Conservation (phyloP, 1,140 invertebrate species). For the Fopius arisanus region DNA sequence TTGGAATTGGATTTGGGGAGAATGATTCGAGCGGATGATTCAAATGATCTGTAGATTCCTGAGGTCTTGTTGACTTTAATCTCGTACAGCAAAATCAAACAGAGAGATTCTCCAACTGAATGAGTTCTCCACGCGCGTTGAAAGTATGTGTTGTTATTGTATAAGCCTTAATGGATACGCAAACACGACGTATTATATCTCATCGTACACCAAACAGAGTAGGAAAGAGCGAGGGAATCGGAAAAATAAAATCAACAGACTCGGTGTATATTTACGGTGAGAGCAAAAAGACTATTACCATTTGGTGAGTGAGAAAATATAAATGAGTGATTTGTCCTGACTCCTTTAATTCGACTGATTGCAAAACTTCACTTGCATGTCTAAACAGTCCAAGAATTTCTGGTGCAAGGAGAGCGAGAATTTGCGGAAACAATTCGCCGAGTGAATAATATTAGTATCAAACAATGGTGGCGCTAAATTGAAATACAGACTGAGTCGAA, state of each 20-base stretch:
- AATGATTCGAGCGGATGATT: too few species aligned
- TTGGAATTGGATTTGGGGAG: too few species aligned
- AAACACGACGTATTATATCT: not conserved
- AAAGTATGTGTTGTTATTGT: constrained; percentile 18
- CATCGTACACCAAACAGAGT: not conserved
- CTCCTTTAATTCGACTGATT: not conserved
- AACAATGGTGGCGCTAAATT: constrained; percentile 62
- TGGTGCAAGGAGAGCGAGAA: constrained; percentile 3
- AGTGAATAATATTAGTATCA: constrained; percentile 64
- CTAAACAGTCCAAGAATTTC: not conserved
- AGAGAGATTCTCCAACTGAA: not conserved
- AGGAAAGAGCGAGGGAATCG: not conserved
- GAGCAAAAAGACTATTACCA: too few species aligned
- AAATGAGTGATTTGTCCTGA: too few species aligned
- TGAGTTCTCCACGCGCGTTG: not conserved
- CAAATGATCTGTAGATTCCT: too few species aligned
- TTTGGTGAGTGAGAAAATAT: too few species aligned
- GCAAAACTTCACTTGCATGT: constrained; percentile 6
- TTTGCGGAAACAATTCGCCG: constrained; percentile 61
- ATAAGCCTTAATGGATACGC: constrained; percentile 18
- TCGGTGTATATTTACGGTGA: too few species aligned
- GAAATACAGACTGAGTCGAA: constrained; percentile 53
- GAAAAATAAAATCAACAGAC: not conserved
- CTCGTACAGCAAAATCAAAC: not conserved
- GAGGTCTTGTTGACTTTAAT: not conserved